phyloP scores from a whole-genome alignment of 2,888 invertebrate genomes.

The Oxystoma pomonae region DNA sequence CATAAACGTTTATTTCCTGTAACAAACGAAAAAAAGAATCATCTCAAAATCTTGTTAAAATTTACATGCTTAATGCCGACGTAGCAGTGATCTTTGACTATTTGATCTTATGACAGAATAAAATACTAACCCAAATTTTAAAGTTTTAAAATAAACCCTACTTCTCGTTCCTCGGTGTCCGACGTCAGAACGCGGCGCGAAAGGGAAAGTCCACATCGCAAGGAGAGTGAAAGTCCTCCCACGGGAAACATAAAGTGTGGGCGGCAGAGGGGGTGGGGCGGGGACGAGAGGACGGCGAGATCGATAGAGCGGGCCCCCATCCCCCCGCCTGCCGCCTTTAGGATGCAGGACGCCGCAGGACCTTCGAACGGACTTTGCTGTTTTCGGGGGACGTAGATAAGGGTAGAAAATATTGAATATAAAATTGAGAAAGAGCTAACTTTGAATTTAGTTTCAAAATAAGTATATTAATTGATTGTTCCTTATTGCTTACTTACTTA shows the following conservation, averaged over 20 bases:
- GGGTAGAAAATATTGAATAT: background rate
- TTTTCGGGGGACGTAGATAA: background rate
- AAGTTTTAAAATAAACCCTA: background rate
- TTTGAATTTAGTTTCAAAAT: too few species aligned
- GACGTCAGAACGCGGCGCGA: slow-evolving; percentile 20
- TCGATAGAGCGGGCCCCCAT: background rate
- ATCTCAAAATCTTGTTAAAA: too few species aligned
- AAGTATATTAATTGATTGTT: too few species aligned
- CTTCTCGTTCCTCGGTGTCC: background rate
- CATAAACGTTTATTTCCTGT: too few species aligned
- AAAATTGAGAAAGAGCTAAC: background rate
- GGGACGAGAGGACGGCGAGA: background rate
- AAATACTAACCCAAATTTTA: background rate
- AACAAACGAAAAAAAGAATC: too few species aligned
- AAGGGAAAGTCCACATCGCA: slow-evolving; percentile 39
- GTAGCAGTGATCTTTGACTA: background rate
- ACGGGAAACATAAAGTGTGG: slow-evolving; percentile 49
- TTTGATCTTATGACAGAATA: background rate
- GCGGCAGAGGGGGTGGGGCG: slow-evolving; percentile 30
- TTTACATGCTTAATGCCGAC: too few species aligned
- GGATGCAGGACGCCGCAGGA: background rate
- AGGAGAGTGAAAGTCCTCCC: slow-evolving; percentile 48
- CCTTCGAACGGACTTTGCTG: background rate
- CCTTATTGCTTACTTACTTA: too few species aligned
- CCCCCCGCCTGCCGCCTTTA: background rate